These are phyloP conservation scores for Lordiphosa clarofinis DNA, from an alignment of 1,140 invertebrate genomes.

Conservation along the genomic window DNA sequence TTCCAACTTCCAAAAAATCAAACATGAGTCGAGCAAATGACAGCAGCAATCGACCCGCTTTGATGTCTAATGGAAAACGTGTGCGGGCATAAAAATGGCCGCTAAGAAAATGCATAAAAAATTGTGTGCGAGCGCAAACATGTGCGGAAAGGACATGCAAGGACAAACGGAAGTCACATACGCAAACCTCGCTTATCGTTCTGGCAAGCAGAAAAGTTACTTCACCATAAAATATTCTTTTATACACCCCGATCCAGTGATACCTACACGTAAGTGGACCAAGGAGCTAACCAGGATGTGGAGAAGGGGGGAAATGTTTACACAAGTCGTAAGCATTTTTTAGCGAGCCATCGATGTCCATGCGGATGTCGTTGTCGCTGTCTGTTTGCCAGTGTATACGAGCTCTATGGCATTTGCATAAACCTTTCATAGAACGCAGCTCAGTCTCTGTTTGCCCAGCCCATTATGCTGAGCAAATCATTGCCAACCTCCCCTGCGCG, in stretches of 20 bases:
- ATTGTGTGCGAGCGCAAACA: constrained; percentile 25
- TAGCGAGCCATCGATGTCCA: constrained; percentile 51
- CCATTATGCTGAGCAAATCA: constrained; percentile 29
- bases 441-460: constrained; percentile 30
- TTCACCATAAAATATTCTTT: constrained; percentile 68
- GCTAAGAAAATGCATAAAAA: constrained; percentile 79
- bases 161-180: constrained; percentile 75
- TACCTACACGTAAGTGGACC: constrained; percentile 64
- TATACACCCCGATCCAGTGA: constrained; percentile 44
- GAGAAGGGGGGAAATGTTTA: constrained; percentile 55
- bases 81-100: constrained; percentile 78
- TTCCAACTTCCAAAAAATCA: constrained; percentile 30
- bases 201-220: constrained; percentile 59
- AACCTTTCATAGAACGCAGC: constrained; percentile 42
- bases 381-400: constrained; percentile 64
- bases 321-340: constrained; percentile 77
- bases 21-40: constrained; percentile 43
- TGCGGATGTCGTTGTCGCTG: constrained; percentile 5
- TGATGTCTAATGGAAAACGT: constrained; percentile 79
- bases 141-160: constrained; percentile 61
- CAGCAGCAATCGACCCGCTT: constrained; percentile 31
- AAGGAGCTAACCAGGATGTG: background rate
- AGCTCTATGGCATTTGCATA: constrained; percentile 59
- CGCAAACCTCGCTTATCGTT: constrained; percentile 51
- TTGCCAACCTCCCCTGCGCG: background rate